Percentiles rank a stretch among this genome's conserved stretches.
phyloP scores from a whole-genome alignment of 2,113 vertebrate species.

The Carassius auratus region DNA sequence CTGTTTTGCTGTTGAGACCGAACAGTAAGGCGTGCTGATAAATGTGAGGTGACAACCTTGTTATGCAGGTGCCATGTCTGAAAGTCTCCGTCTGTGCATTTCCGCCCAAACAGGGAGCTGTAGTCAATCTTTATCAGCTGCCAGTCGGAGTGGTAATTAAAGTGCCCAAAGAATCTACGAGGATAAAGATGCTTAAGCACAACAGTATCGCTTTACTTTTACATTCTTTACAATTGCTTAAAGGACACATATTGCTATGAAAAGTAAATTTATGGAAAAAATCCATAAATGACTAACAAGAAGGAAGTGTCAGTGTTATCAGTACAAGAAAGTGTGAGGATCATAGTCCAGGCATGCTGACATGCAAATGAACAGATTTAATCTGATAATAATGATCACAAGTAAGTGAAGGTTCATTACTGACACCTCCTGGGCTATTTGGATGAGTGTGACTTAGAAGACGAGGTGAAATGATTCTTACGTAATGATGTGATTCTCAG shows the following conservation, averaged over 20 bases:
- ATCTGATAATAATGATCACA: constrained; percentile 17
- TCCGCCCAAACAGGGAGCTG: constrained; percentile 84
- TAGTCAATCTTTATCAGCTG: constrained; percentile 96
- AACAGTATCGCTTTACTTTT: neutral
- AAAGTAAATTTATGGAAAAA: too few species aligned
- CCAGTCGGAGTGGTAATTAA: constrained; percentile 94
- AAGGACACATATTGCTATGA: neutral
- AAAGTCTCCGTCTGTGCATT: constrained; percentile 90
- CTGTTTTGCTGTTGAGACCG: constrained; percentile 41
- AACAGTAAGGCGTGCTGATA: constrained; percentile 51
- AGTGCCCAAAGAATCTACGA: constrained; percentile 88
- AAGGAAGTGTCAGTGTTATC: constrained; percentile 10
- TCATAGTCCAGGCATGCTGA: neutral
- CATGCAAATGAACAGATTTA: neutral
- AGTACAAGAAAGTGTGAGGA: neutral
- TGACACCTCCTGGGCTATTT: constrained; percentile 24
- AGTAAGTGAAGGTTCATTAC: constrained; percentile 7
- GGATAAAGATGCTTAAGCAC: neutral
- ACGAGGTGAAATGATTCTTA: constrained; percentile 76
- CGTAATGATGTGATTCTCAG: constrained; percentile 96
- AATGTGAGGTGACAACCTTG: constrained; percentile 79
- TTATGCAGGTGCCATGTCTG: constrained; percentile 92
- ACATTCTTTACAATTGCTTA: neutral
- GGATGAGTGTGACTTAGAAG: neutral
- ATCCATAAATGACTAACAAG: neutral